phyloP scores from a whole-genome alignment of 1,140 invertebrate species.

The Semibalanus balanoides region DNA sequence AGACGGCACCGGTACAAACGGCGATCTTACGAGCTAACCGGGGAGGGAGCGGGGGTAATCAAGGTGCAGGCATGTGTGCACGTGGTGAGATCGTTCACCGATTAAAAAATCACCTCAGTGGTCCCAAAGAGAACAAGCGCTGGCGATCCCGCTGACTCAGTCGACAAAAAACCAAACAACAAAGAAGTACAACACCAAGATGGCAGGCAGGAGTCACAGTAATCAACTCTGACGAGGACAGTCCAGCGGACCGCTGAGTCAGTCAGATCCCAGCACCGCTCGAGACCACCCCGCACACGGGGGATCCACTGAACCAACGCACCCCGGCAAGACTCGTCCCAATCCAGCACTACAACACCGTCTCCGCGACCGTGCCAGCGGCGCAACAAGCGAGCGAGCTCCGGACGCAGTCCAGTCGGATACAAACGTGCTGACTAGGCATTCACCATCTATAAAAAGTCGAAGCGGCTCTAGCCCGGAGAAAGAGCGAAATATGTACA shows the following conservation, averaged over 20 bases:
- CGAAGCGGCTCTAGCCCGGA: not conserved
- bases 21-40: not conserved
- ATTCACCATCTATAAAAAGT: constrained; percentile 1
- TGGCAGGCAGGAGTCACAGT: not conserved
- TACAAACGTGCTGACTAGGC: constrained; percentile 1
- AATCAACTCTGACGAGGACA: too few species aligned
- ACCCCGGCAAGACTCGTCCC: too few species aligned
- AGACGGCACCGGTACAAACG: not conserved
- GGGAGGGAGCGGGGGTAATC: not conserved
- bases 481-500: not conserved
- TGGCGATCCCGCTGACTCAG: not conserved
- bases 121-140: not conserved
- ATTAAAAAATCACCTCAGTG: not conserved
- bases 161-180: not conserved
- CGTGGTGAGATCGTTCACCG: not conserved
- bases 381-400: not conserved
- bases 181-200: not conserved
- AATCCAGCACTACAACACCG: too few species aligned
- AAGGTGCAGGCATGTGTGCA: not conserved
- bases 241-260: too few species aligned
- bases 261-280: too few species aligned
- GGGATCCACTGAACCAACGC: too few species aligned
- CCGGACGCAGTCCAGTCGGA: not conserved
- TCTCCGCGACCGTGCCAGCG: not conserved
- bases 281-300: too few species aligned